A percentile compares a stretch with the other conserved stretches of the same genome.
Conservation (phyloP, 1,140 invertebrate genomes). For the Penaeus chinensis region DNA sequence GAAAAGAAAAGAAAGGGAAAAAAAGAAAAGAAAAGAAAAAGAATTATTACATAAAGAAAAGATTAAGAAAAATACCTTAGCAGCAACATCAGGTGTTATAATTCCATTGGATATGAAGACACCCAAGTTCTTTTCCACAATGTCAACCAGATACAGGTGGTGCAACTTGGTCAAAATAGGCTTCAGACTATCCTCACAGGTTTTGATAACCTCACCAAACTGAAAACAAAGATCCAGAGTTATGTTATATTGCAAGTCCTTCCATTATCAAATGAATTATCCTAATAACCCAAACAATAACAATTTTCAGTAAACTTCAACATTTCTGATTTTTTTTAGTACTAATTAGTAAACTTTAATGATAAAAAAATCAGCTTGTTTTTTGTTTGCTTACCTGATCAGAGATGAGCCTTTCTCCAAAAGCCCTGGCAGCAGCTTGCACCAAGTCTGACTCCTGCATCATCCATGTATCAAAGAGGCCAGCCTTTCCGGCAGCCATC, state of each 20-base stretch:
- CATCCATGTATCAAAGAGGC: conserved; percentile 67
- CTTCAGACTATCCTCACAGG: conserved; percentile 54
- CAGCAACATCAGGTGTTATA: conserved; percentile 52
- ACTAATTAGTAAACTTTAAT: no score
- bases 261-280: background rate
- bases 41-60: background rate
- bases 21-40: background rate
- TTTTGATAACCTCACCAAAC: conserved; percentile 57
- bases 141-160: conserved; percentile 64
- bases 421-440: conserved; percentile 66
- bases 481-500: conserved; percentile 65
- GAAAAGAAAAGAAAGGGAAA: background rate
- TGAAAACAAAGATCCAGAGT: conserved; percentile 21
- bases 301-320: background rate
- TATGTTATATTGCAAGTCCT: background rate
- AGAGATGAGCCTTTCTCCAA: conserved; percentile 65
- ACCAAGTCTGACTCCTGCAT: conserved; percentile 66
- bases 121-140: conserved; percentile 64
- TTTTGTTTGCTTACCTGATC: conserved; percentile 61
- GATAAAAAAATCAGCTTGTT: no score
- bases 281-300: background rate
- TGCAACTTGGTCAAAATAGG: conserved; percentile 64
- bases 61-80: conserved; percentile 22
- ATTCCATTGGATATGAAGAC: conserved; percentile 64
- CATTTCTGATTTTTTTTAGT: background rate